Conservation (phyloP, 2,113 vertebrate species). For the Pycnonotus jocosus region DNA sequence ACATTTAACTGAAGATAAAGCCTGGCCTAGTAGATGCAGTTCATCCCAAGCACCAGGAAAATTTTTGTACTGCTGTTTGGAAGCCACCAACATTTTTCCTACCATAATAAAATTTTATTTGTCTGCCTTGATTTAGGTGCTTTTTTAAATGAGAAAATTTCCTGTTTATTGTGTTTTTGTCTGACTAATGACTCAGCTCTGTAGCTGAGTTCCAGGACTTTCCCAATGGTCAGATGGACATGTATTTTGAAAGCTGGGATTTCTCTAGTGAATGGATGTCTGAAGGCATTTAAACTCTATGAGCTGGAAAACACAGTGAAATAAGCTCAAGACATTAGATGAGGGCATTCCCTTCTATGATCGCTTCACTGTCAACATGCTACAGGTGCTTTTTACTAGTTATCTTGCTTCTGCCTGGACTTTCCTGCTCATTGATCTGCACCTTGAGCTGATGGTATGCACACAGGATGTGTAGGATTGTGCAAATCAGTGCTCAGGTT, state of each 20-base stretch:
- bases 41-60: neutral
- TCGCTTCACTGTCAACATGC: neutral
- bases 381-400: neutral
- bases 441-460: neutral
- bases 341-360: neutral
- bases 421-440: neutral
- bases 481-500: neutral
- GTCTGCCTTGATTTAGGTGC: neutral
- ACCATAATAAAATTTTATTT: neutral
- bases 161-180: conserved; percentile 42
- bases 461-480: neutral
- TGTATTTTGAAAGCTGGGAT: conserved; percentile 12
- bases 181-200: conserved; percentile 4
- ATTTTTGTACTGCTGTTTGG: neutral
- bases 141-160: conserved; percentile 61
- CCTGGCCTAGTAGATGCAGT: neutral
- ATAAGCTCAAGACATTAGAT: neutral
- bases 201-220: conserved; percentile 36
- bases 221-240: neutral
- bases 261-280: neutral
- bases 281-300: neutral
- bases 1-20: neutral
- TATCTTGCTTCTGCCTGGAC: neutral
- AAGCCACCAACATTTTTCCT: neutral
- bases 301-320: neutral